phyloP scores from a whole-genome alignment of 2,888 invertebrate species.

The Callinectes sapidus region DNA sequence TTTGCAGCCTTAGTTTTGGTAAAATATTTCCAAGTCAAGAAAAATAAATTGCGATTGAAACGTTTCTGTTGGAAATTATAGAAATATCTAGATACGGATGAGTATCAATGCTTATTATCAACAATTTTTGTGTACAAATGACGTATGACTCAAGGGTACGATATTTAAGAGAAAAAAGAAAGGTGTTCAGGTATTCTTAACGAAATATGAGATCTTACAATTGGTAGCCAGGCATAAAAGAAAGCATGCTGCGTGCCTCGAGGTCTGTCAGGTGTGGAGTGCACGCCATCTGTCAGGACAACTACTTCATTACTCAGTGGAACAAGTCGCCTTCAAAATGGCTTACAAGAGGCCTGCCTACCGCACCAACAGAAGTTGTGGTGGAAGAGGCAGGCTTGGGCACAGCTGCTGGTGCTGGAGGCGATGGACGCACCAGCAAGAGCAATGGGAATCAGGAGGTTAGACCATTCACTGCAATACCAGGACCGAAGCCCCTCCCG shows the following conservation, averaged over 20 bases:
- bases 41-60: too few relatives aligned
- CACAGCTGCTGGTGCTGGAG: background rate
- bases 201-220: background rate
- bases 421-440: background rate
- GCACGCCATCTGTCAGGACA: background rate
- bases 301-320: background rate
- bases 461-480: conserved; percentile 45
- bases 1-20: too few relatives aligned
- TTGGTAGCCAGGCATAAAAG: background rate
- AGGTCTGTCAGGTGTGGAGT: background rate
- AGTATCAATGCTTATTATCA: too few relatives aligned
- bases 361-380: background rate
- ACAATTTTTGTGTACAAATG: too few relatives aligned
- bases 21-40: too few relatives aligned
- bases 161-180: too few relatives aligned
- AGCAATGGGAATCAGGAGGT: background rate
- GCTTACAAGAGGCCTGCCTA: background rate
- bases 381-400: background rate
- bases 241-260: background rate
- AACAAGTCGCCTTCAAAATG: background rate
- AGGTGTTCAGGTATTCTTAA: too few relatives aligned
- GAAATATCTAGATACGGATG: too few relatives aligned
- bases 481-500: conserved; percentile 57
- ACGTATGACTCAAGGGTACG: too few relatives aligned
- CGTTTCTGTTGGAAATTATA: too few relatives aligned